These are phyloP conservation scores for Gibbula magus DNA, from an alignment of 2,888 invertebrate species.

Conservation along the genomic window DNA sequence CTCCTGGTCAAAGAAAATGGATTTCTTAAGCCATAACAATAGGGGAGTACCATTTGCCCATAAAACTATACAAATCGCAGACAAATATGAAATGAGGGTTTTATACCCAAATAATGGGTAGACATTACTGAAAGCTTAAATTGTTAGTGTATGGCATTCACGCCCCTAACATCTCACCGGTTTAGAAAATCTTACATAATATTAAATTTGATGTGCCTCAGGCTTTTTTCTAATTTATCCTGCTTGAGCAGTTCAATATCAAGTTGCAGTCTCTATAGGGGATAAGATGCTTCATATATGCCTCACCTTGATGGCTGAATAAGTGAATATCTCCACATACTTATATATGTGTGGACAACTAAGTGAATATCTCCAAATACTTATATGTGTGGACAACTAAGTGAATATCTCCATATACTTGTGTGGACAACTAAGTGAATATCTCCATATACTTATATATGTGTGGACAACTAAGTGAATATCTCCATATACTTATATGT, in stretches of 20 bases:
- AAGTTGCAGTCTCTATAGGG: too few relatives aligned
- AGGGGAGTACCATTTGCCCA: conserved; percentile 7
- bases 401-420: too few relatives aligned
- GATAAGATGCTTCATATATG: too few relatives aligned
- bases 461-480: too few relatives aligned
- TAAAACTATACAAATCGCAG: background rate
- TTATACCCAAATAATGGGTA: conserved; percentile 10
- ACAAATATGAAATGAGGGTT: conserved; percentile 19
- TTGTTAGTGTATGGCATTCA: background rate
- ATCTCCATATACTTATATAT: too few relatives aligned
- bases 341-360: too few relatives aligned
- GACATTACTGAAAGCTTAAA: conserved; percentile 12
- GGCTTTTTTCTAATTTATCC: conserved; percentile 3
- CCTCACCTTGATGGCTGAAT: too few relatives aligned
- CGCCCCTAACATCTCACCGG: background rate
- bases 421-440: too few relatives aligned
- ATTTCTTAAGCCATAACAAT: conserved; percentile 9
- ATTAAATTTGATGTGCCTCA: background rate
- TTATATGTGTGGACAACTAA: too few relatives aligned
- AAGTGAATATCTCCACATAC: too few relatives aligned
- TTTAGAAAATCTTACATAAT: conserved; percentile 17
- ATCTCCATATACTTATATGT: too few relatives aligned
- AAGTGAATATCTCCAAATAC: too few relatives aligned
- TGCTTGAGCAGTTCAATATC: background rate
- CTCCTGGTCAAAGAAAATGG: background rate